phyloP scores from a whole-genome alignment of 2,888 invertebrate species.

The Lasioglossum malachurum region DNA sequence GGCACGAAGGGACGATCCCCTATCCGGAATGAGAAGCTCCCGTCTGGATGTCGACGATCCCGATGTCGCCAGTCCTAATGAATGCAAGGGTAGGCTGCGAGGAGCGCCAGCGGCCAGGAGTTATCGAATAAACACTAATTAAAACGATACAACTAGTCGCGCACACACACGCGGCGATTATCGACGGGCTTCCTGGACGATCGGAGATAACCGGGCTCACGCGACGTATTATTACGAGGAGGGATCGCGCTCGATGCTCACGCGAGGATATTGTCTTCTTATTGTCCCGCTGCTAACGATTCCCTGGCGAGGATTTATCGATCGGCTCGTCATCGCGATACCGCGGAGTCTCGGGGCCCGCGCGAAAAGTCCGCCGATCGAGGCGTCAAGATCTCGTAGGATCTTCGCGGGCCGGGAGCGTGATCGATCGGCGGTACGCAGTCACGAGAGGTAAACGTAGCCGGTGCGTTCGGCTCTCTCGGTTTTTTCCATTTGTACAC shows the following conservation, averaged over 20 bases:
- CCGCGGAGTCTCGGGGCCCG: constrained; percentile 20
- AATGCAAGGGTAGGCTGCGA: constrained; percentile 22
- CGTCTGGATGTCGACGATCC: not conserved
- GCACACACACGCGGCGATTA: constrained; percentile 59
- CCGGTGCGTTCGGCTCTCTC: constrained; percentile 7
- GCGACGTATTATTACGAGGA: constrained; percentile 62
- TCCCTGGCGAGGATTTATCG: constrained; percentile 64
- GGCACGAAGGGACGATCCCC: not conserved
- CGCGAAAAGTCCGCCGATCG: constrained; percentile 52
- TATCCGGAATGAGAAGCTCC: not conserved
- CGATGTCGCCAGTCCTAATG: constrained; percentile 60
- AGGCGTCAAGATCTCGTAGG: constrained; percentile 54
- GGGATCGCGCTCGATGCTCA: constrained; percentile 49
- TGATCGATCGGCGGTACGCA: constrained; percentile 65
- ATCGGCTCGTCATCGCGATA: constrained; percentile 58
- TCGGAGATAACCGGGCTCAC: constrained; percentile 62
- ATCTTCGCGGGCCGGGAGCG: constrained; percentile 41
- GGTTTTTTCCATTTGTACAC: constrained; percentile 36
- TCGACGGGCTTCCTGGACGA: constrained; percentile 58
- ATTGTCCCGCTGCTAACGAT: constrained; percentile 58
- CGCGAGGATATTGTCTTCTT: constrained; percentile 65
- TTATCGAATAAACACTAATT: constrained; percentile 76
- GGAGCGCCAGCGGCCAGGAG: constrained; percentile 36
- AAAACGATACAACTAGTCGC: constrained; percentile 69
- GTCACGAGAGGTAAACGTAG: constrained; percentile 41